phyloP scores from a whole-genome alignment of 1,140 invertebrate genomes.

The Augochlora pura region DNA sequence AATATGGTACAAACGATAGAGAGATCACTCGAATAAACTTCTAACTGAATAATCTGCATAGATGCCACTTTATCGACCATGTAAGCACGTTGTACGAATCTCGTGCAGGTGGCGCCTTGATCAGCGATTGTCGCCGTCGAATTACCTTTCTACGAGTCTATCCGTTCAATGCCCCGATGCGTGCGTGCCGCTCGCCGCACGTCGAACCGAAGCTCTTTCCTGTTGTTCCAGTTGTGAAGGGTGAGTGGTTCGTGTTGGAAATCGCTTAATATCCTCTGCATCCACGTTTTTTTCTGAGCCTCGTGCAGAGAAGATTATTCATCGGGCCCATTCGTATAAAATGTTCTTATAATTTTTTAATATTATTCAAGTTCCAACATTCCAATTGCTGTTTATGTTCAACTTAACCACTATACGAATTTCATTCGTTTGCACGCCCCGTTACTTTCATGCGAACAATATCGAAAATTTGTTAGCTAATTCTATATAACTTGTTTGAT shows the following conservation, averaged over 20 bases:
- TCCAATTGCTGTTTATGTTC: not conserved
- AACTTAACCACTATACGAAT: slow-evolving; percentile 38
- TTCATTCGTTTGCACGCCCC: not conserved
- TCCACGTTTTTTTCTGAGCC: slow-evolving; percentile 11
- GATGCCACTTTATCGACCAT: not conserved
- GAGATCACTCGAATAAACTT: not conserved
- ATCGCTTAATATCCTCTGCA: slow-evolving; percentile 47
- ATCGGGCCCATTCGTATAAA: not conserved
- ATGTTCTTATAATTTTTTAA: slow-evolving; percentile 39
- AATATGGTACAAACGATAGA: not conserved
- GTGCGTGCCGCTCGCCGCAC: not conserved
- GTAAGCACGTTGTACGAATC: not conserved
- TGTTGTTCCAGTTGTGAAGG: slow-evolving; percentile 31
- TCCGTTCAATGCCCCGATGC: not conserved
- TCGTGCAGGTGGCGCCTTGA: not conserved
- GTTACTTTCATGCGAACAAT: not conserved
- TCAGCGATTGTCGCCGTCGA: not conserved
- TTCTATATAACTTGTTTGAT: too few species aligned
- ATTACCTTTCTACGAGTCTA: not conserved
- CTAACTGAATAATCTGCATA: not conserved
- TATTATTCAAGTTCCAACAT: not conserved
- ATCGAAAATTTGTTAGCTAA: too few species aligned
- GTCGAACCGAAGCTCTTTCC: slow-evolving; percentile 3
- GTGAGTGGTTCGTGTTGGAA: slow-evolving; percentile 35
- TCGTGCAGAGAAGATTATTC: not conserved